Conservation (phyloP, 2,113 vertebrate species). For the Hyaena hyaena region DNA sequence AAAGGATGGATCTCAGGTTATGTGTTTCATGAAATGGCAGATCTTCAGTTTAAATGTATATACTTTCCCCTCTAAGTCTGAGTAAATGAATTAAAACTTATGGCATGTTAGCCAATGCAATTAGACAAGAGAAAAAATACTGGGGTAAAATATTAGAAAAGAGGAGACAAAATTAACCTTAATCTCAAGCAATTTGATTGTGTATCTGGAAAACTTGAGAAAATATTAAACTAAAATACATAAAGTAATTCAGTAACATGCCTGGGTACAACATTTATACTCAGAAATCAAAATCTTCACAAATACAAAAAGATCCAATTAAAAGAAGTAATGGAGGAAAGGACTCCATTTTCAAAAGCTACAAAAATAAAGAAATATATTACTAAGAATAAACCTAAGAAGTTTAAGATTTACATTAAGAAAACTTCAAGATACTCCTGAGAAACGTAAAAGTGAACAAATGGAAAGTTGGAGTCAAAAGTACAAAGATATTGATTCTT, state of each 20-base stretch:
- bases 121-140: not conserved
- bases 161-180: not conserved
- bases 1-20: not conserved
- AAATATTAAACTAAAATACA: not conserved
- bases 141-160: not conserved
- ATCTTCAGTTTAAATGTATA: not conserved
- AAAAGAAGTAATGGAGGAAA: not conserved
- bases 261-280: not conserved
- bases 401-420: not conserved
- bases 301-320: not conserved
- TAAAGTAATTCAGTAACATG: not conserved
- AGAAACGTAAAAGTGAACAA: not conserved
- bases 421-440: not conserved
- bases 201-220: not conserved
- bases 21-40: not conserved
- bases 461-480: not conserved
- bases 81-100: slow-evolving; percentile 33
- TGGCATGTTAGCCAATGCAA: not conserved
- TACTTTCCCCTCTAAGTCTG: not conserved
- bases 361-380: not conserved
- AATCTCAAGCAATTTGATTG: not conserved
- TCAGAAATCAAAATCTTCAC: slow-evolving; percentile 22
- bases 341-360: not conserved
- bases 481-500: not conserved
- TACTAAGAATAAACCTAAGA: not conserved